Evolutionary conservation across 1,140 invertebrate genomes (phyloP).

Genomic region (Onthophagus taurus): DNA sequence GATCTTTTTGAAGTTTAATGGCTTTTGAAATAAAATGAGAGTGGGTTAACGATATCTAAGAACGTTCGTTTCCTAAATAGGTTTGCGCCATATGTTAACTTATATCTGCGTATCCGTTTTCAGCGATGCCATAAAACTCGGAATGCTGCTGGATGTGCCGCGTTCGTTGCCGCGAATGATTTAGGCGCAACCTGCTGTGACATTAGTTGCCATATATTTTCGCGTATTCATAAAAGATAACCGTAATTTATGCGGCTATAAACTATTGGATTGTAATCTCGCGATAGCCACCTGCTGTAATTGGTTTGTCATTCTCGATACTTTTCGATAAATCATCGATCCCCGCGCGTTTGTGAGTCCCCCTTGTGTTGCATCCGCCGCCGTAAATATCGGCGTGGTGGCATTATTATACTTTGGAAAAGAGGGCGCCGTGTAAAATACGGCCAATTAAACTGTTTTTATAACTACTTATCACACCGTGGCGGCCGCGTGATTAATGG

Average conservation of each 20-base stretch:
- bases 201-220: constrained; percentile 28
- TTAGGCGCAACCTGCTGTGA: constrained; percentile 25
- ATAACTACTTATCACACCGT: constrained; percentile 11
- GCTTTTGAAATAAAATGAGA: no score
- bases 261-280: constrained; percentile 27
- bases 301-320: constrained; percentile 30
- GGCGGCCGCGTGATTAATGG: constrained; percentile 6
- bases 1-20: no score
- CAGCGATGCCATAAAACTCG: no score
- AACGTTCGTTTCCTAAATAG: no score
- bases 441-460: constrained; percentile 10
- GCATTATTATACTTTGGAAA: background rate
- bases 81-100: no score
- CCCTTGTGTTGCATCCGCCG: background rate
- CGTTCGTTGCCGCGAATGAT: constrained; percentile 23
- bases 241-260: constrained; percentile 29
- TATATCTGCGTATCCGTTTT: no score
- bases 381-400: background rate
- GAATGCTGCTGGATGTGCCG: no score
- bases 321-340: constrained; percentile 16
- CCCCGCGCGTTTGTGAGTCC: background rate
- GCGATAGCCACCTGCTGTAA: constrained; percentile 27
- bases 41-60: no score
- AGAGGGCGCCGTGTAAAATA: constrained; percentile 2
- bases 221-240: constrained; percentile 33